phyloP scores from a whole-genome alignment of 2,113 vertebrate genomes.

The Chelonoidis abingdonii region DNA sequence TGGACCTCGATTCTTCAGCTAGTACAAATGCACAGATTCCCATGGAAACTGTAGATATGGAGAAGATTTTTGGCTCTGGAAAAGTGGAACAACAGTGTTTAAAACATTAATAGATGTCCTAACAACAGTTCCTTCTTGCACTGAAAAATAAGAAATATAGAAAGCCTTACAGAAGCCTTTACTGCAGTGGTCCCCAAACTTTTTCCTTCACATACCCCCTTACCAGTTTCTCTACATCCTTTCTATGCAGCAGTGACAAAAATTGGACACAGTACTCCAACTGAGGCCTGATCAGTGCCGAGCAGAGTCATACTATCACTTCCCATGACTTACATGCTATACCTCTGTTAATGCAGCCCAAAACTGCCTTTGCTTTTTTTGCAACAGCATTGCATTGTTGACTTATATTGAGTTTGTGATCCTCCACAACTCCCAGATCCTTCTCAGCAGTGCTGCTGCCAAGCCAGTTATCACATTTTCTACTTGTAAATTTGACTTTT shows the following conservation, averaged over 20 bases:
- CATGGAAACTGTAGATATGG: not conserved
- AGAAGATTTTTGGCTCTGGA: not conserved
- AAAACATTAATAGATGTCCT: not conserved
- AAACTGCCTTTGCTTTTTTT: not conserved
- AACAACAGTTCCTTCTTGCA: not conserved
- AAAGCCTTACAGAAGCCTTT: not conserved
- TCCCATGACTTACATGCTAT: not conserved
- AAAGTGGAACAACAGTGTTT: not conserved
- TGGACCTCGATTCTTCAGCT: not conserved
- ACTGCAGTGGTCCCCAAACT: no score
- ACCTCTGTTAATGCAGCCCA: not conserved
- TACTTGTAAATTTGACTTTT: not conserved
- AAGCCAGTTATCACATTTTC: not conserved
- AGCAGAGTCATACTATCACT: no score
- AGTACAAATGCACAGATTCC: not conserved
- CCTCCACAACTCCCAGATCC: not conserved
- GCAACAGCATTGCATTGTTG: not conserved
- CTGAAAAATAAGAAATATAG: not conserved
- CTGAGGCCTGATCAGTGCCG: no score
- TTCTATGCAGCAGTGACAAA: not conserved
- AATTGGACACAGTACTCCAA: not conserved
- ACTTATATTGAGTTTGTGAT: not conserved
- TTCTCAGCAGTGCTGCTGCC: not conserved
- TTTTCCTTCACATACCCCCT: no score
- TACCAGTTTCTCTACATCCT: not conserved